These are phyloP conservation scores for Allobates femoralis DNA, from an alignment of 2,797 vertebrate species.

Conservation along the genomic window DNA sequence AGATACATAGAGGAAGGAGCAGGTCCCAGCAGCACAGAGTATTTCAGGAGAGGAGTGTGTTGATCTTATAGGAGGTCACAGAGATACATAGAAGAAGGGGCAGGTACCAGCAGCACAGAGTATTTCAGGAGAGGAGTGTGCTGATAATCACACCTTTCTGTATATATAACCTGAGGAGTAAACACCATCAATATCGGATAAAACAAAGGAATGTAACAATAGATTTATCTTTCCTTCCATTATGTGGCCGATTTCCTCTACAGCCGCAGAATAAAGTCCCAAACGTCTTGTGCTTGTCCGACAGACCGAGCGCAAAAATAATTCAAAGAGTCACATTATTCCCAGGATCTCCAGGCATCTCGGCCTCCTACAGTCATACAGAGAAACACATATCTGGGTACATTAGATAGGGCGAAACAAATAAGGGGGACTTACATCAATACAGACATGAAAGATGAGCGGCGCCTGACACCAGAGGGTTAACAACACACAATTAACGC, in stretches of 20 bases:
- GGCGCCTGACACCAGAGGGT: not conserved
- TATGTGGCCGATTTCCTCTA: not conserved
- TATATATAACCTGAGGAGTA: too few species aligned
- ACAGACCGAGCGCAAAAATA: slow-evolving; percentile 27
- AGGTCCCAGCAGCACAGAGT: too few species aligned
- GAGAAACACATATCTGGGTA: slow-evolving; percentile 11
- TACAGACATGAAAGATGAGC: not conserved
- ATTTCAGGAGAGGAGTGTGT: too few species aligned
- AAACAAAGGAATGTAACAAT: not conserved
- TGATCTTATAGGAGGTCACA: too few species aligned
- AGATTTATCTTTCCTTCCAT: slow-evolving; percentile 16
- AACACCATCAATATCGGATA: too few species aligned
- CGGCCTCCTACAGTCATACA: slow-evolving; percentile 25
- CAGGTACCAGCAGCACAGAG: not conserved
- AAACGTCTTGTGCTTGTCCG: slow-evolving; percentile 28
- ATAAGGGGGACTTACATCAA: slow-evolving; percentile 24
- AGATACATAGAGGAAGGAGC: too few species aligned
- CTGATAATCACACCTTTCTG: too few species aligned
- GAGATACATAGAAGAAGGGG: not conserved
- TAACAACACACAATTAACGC: not conserved
- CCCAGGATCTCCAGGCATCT: not conserved
- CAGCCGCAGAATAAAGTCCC: slow-evolving; percentile 4
- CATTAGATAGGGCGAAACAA: slow-evolving; percentile 43
- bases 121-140: not conserved
- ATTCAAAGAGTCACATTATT: slow-evolving; percentile 36